Conservation (phyloP, 2,113 vertebrate genomes). For the Phylloscopus trochilus region DNA sequence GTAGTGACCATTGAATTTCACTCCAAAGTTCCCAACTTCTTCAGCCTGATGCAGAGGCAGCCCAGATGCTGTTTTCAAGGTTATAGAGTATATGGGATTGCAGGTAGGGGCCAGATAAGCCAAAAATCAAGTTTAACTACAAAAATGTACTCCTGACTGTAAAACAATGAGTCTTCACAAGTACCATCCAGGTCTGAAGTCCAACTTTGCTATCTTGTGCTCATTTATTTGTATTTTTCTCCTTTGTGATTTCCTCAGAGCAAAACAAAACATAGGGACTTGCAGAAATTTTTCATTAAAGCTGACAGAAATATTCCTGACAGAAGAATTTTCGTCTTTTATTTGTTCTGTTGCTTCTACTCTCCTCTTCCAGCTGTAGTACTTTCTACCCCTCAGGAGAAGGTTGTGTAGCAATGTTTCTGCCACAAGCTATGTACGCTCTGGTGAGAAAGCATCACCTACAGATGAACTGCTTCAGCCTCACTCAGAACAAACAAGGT, state of each 20-base stretch:
- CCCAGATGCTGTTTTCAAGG: neutral
- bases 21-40: neutral
- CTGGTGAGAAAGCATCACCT: neutral
- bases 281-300: neutral
- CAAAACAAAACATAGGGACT: neutral
- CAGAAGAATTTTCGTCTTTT: neutral
- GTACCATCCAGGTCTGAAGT: neutral
- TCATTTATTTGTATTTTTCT: neutral
- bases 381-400: neutral
- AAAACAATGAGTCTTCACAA: neutral
- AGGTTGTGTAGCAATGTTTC: neutral
- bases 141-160: neutral
- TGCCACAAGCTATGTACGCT: neutral
- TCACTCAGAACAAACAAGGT: neutral
- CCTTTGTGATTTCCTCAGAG: neutral
- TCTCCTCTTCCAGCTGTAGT: neutral
- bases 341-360: neutral
- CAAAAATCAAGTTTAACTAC: neutral
- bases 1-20: neutral
- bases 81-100: neutral
- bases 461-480: neutral
- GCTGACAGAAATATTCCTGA: neutral
- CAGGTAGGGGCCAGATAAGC: neutral
- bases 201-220: neutral
- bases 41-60: neutral